Base-by-base conservation (phyloP, 2,797 vertebrate genomes). In the Trachurus trachurus region DNA sequence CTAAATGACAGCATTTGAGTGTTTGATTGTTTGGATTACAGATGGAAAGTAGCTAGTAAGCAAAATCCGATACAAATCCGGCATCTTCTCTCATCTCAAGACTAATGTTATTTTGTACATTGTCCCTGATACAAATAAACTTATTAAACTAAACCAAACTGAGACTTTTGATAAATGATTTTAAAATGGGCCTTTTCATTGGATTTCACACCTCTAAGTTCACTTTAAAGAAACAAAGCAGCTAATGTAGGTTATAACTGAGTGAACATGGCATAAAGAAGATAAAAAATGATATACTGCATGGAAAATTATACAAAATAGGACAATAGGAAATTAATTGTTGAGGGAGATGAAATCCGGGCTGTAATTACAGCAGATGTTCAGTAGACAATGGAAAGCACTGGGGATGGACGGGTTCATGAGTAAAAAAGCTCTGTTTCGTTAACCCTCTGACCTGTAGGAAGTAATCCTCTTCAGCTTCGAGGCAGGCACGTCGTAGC, bases 391-490 rank as follows among this genome's bases (percentile, higher is more conserved):
- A 59, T 61, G 39, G 54, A 71, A 80, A 60, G 39, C 29, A 16
- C 57, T 45, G 10, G 45, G 49, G n/a, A 37, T n/a, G 56, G 10
- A 39, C 4, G 42, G 22, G 9, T 39, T 5, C 17, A 4, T 10
- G 9, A 50, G n/a, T 50, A 21, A n/a, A 50, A 50, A 50, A 19
- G n/a, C 21, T 22, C 8, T 3, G 47, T 49, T 49, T 21, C n/a
- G 49, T 52, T 21, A 1, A 12, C 4, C n/a, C 21, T 52, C 60
- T 62, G n/a, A 98, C 98, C 96, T 97, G 95, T 96, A 99, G 0
- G 96, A 96, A 50, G 97, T 96, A 54, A 98, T 96, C 87, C 74
- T 96, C 89, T 87, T 96, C 74, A 98, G 94, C 67, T 95, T 95
- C 0, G 93, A 81, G 40, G 89, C 79, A 0, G 94, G 89, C 70